Conservation (phyloP, 2,113 vertebrate genomes). For the Irena cyanogastra region DNA sequence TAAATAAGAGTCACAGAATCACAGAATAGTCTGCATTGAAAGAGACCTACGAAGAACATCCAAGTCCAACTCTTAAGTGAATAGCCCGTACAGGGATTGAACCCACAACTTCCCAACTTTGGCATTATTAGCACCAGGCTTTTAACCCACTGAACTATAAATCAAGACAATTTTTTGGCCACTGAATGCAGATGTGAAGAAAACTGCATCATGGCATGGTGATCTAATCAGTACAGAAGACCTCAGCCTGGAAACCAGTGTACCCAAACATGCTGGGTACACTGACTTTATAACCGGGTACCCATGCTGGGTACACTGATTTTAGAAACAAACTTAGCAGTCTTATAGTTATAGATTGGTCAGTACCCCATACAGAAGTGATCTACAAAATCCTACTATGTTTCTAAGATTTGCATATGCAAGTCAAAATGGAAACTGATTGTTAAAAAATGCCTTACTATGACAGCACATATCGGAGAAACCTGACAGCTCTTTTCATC, state of each 20-base stretch:
- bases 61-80: neutral
- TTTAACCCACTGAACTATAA: neutral
- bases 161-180: neutral
- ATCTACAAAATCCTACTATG: neutral
- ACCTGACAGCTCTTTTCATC: neutral
- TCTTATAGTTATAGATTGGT: neutral
- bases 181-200: neutral
- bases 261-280: neutral
- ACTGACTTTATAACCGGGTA: no score
- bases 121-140: neutral
- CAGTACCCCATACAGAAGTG: neutral
- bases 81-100: neutral
- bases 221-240: neutral
- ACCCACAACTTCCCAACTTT: no score
- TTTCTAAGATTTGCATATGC: neutral
- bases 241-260: neutral
- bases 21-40: neutral
- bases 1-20: neutral
- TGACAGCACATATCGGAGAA: rapidly evolving
- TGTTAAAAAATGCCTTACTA: neutral
- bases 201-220: neutral
- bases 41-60: no score
- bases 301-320: no score
- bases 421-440: neutral
- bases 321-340: neutral